These are phyloP conservation scores for Holotrichia oblita DNA, from an alignment of 1,140 invertebrate species.

Conservation along the genomic window DNA sequence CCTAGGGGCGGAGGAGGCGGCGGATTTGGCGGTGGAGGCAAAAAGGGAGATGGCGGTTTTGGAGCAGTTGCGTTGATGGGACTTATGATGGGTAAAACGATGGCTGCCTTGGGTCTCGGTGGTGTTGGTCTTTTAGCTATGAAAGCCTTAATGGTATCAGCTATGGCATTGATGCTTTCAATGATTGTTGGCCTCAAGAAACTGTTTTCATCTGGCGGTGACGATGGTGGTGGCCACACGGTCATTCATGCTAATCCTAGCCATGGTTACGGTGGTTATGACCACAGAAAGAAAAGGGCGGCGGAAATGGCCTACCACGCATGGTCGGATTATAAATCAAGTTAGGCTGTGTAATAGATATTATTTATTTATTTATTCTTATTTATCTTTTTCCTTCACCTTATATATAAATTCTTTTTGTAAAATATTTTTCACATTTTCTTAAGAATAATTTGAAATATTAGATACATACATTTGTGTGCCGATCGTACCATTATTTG, in stretches of 20 bases:
- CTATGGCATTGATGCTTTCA: conserved; percentile 77
- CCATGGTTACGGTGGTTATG: conserved; percentile 68
- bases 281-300: conserved; percentile 64
- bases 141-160: conserved; percentile 74
- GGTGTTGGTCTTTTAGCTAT: conserved; percentile 76
- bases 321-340: conserved; percentile 59
- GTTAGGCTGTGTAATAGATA: conserved; percentile 45
- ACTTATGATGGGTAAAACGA: conserved; percentile 77
- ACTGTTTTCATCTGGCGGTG: conserved; percentile 67
- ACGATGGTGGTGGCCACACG: conserved; percentile 71
- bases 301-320: conserved; percentile 69
- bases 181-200: conserved; percentile 78
- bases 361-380: conserved; percentile 51
- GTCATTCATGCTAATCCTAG: conserved; percentile 70
- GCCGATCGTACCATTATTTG: not conserved
- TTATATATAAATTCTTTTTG: not conserved
- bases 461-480: not conserved
- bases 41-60: conserved; percentile 55
- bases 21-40: conserved; percentile 59
- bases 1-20: conserved; percentile 65
- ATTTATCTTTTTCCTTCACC: conserved; percentile 15
- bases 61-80: conserved; percentile 70
- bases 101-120: conserved; percentile 76
- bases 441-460: not conserved
- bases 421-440: not conserved